Conservation (phyloP, 2,113 vertebrate species). For the Emydura subglobosa region DNA sequence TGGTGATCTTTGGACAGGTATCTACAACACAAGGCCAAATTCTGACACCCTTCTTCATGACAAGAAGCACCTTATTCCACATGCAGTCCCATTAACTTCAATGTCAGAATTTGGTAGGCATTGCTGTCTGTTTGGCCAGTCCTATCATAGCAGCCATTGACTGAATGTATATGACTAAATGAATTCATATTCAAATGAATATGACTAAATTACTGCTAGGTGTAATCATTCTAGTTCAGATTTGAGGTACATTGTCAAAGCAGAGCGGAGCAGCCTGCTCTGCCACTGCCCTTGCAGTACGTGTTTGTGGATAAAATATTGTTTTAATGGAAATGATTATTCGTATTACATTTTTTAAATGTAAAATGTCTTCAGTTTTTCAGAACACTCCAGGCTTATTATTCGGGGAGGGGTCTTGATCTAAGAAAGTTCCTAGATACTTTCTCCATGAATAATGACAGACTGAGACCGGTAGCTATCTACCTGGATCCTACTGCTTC, state of each 20-base stretch:
- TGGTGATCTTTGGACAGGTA: not conserved
- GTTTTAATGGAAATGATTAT: not conserved
- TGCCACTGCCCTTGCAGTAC: not conserved
- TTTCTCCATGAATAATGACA: conserved; percentile 61
- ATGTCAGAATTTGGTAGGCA: not conserved
- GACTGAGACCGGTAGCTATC: conserved; percentile 59
- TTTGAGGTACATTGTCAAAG: not conserved
- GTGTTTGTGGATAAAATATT: not conserved
- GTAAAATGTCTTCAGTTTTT: conserved; percentile 77
- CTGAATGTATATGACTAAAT: not conserved
- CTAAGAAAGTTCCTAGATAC: conserved; percentile 69
- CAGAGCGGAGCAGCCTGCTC: not conserved
- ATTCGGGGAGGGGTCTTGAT: conserved; percentile 77
- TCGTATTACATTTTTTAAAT: not conserved
- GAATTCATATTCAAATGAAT: not conserved
- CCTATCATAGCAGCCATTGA: not conserved
- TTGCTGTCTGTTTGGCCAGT: not conserved
- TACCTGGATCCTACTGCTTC: conserved; percentile 70
- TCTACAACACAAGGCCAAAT: not conserved
- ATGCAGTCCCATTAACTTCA: not conserved
- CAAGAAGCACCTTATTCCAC: not conserved
- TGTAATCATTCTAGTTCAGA: not conserved
- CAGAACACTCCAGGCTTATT: conserved; percentile 81
- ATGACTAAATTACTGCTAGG: not conserved
- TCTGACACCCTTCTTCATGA: not conserved